Base-by-base conservation (phyloP, 1,140 invertebrate species). In the Phenacoccus solenopsis region DNA sequence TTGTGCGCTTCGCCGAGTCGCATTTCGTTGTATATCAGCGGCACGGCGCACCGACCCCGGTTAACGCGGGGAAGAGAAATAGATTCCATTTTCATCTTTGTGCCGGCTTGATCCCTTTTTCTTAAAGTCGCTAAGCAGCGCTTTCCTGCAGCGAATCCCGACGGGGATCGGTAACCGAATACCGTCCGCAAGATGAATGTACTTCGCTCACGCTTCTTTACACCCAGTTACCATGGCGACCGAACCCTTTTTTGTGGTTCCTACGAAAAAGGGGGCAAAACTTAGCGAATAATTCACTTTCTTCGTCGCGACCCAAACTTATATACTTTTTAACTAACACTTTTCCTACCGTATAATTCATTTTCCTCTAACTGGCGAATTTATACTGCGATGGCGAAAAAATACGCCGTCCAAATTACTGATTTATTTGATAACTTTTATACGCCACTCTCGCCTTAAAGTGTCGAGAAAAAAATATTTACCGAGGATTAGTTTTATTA, bases 131-230 rank as follows among this genome's bases (percentile, higher is more conserved):
- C 59, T 64, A 64, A 64, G 59, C 59, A 64, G 59, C 59, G 59
- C 59, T 64, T 64, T 64, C 59, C 59, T 64, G 59, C 20, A 64
- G 59, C 59, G 59, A 64, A 64, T 64, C 59, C 59, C 59, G 59
- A 64, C 59, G 59, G 59, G 59, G 59, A 64, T 64, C 20, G 21
- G 10, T 25, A 64, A 64, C 59, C 59, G 25, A 64, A 64, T 64
- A 64, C 59, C 59, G 25, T 27, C 32, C 4, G 21, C 59, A 64
- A 64, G 59, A 64, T 64, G 59, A 64, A 64, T 64, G 59, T 64
- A 64, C 25, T 64, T 64, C 25, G 59, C 59, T 25, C 59, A 64
- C 59, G 59, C 59, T 64, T 64, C 20, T 64, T 64, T 64, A 64
- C 59, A 64, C 59, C 59, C 59, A 16, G 59, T 64, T 64, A 27